These are phyloP conservation scores for Phylloscopus whistleri DNA, from an alignment of 2,113 vertebrate species.

Conservation along the genomic window DNA sequence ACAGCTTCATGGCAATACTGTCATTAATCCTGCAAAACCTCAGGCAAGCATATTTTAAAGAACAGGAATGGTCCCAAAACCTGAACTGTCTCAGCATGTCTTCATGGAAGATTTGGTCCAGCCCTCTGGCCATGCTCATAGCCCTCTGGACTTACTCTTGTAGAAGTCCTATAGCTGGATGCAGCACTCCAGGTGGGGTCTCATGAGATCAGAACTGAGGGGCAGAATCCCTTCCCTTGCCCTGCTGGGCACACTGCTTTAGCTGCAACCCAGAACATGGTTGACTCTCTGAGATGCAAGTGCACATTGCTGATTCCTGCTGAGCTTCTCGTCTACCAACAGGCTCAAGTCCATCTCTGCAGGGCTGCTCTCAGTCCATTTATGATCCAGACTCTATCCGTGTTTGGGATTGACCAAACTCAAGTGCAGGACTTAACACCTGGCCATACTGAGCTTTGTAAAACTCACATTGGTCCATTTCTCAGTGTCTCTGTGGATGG, in stretches of 20 bases:
- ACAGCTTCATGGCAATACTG: not conserved
- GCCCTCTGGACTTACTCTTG: accelerated
- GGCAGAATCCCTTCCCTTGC: not conserved
- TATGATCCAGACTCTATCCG: not conserved
- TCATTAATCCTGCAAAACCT: not conserved
- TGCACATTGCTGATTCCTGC: not conserved
- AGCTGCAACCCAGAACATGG: accelerated
- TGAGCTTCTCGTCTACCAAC: not conserved
- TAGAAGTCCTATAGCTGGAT: not conserved
- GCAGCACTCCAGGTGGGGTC: not conserved
- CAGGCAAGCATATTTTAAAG: not conserved
- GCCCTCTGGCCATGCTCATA: not conserved
- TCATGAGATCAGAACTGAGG: not conserved
- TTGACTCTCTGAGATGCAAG: not conserved
- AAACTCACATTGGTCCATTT: not conserved
- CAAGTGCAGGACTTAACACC: not conserved
- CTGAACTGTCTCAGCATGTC: not conserved
- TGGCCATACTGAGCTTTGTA: not conserved
- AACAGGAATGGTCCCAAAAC: not conserved
- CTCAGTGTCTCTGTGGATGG: not conserved
- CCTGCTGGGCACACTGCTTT: not conserved
- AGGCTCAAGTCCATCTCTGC: not conserved
- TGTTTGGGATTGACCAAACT: not conserved
- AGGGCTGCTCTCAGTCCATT: not conserved
- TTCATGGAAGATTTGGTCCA: not conserved